These are phyloP conservation scores for Canis aureus DNA, from an alignment of 2,113 vertebrate genomes.

Conservation along the genomic window DNA sequence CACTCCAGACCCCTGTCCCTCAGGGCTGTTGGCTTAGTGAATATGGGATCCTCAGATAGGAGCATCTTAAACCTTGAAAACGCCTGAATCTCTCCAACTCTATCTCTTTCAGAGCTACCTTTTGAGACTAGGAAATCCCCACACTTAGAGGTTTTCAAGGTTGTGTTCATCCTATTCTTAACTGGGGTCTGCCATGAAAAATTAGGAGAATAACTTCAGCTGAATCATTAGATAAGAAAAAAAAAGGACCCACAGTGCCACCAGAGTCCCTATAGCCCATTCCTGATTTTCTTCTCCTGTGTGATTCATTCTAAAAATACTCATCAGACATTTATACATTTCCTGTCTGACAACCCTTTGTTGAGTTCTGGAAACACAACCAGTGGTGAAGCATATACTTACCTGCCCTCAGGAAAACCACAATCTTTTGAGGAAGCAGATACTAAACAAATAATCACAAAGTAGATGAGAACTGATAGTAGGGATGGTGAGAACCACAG, in stretches of 20 bases:
- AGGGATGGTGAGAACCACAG: neutral
- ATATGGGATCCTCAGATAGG: neutral
- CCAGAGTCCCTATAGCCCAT: neutral
- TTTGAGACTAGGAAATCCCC: neutral
- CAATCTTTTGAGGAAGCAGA: neutral
- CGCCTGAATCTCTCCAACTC: neutral
- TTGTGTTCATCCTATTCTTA: neutral
- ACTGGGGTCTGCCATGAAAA: neutral
- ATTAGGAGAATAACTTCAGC: neutral
- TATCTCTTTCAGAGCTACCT: neutral
- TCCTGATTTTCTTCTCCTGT: neutral
- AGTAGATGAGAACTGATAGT: neutral
- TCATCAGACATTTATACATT: neutral
- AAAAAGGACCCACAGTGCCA: neutral
- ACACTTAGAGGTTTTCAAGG: neutral
- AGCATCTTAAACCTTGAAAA: neutral
- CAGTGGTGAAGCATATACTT: neutral
- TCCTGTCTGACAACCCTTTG: neutral
- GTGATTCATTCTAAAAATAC: neutral
- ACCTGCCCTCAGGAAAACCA: neutral
- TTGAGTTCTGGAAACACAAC: neutral
- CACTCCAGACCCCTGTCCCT: neutral
- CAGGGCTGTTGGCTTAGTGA: neutral
- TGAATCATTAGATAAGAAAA: slow-evolving; percentile 75
- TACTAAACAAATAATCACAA: neutral